Evolutionary conservation across 2,888 invertebrate species (phyloP).

Genomic region (Chloroclystis v-ata): DNA sequence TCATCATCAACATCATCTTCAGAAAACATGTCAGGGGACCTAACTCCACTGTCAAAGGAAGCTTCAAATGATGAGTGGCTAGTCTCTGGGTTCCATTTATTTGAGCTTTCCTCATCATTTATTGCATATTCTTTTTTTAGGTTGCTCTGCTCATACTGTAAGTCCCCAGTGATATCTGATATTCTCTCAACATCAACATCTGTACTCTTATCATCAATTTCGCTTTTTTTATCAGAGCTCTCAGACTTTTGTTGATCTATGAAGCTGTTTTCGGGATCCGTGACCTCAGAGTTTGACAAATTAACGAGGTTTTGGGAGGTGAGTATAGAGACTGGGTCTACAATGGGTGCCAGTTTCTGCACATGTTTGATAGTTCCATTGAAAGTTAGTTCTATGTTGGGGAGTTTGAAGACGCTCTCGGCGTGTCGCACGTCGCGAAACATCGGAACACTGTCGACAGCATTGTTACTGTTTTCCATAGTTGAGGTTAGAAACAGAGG

Average conservation of each 20-base stretch:
- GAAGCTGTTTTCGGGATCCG: conserved; percentile 28
- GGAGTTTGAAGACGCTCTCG: conserved; percentile 66
- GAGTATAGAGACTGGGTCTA: conserved; percentile 63
- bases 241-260: conserved; percentile 25
- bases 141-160: conserved; percentile 52
- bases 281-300: conserved; percentile 40
- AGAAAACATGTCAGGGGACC: conserved; percentile 83
- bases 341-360: conserved; percentile 66
- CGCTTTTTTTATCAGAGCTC: conserved; percentile 36
- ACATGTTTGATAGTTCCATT: conserved; percentile 73
- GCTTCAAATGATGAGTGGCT: conserved; percentile 67
- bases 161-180: conserved; percentile 55
- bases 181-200: conserved; percentile 44
- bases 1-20: conserved; percentile 65
- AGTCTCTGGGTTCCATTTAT: conserved; percentile 63
- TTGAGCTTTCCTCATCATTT: conserved; percentile 44
- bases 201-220: conserved; percentile 39
- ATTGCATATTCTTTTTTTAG: conserved; percentile 37
- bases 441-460: conserved; percentile 67
- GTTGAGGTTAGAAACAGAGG: conserved; percentile 69
- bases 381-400: conserved; percentile 67
- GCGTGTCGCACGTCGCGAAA: conserved; percentile 55
- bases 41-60: conserved; percentile 69
- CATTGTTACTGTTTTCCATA: conserved; percentile 76
- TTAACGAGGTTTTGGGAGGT: conserved; percentile 44